Conservation (phyloP, 2,113 vertebrate species). For the Thymallus thymallus region DNA sequence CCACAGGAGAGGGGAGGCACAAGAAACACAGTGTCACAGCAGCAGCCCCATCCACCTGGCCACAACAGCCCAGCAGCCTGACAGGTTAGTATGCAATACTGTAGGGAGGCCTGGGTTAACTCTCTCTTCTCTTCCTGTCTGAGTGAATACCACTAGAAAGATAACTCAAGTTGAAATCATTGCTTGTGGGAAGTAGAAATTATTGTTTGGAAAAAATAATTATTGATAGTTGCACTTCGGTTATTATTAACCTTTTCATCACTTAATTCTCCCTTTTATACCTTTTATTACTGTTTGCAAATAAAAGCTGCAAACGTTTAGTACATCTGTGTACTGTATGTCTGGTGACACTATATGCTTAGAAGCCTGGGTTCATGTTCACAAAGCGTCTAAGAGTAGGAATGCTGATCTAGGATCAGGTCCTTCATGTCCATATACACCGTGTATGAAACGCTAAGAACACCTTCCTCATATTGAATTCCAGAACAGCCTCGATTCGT, state of each 20-base stretch:
- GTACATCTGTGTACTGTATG: neutral
- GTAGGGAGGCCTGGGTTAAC: constrained; percentile 61
- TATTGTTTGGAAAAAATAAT: too few relatives aligned
- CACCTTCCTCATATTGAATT: too few relatives aligned
- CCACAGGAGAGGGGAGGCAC: constrained; percentile 55
- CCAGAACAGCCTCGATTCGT: too few relatives aligned
- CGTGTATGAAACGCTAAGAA: too few relatives aligned
- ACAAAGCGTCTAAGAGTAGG: too few relatives aligned
- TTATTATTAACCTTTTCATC: neutral
- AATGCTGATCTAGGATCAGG: too few relatives aligned
- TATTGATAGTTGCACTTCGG: neutral
- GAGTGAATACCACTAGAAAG: too few relatives aligned
- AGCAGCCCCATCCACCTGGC: constrained; percentile 75
- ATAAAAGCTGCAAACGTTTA: neutral
- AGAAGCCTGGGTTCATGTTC: too few relatives aligned
- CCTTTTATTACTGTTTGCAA: neutral
- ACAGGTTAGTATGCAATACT: constrained; percentile 53
- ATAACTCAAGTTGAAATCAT: too few relatives aligned
- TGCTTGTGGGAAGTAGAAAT: too few relatives aligned
- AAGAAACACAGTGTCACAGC: constrained; percentile 68
- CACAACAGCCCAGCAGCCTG: constrained; percentile 40
- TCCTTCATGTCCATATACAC: too few relatives aligned
- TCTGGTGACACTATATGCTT: too few relatives aligned
- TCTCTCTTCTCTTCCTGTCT: neutral
- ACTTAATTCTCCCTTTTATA: neutral